Evolutionary conservation across 1,140 invertebrate species (phyloP).

Genomic region (Sycobia sp.): DNA sequence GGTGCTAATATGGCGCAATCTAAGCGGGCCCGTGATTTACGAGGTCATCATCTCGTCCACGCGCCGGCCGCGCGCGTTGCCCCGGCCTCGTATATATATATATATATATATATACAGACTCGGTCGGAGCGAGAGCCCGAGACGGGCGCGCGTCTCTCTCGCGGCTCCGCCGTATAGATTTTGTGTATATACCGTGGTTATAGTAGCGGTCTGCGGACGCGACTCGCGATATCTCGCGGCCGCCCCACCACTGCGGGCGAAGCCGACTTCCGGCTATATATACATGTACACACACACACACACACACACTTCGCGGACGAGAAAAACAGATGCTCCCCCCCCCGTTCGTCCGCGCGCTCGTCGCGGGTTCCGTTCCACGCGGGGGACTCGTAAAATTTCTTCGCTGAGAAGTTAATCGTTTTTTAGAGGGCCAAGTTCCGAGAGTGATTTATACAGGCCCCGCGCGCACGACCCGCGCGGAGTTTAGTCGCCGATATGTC

Average conservation of each 20-base stretch:
- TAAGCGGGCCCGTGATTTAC: slow-evolving; percentile 54
- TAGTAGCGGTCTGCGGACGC: too few relatives aligned
- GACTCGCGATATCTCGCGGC: not conserved
- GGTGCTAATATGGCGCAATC: slow-evolving; percentile 55
- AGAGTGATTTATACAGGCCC: slow-evolving; percentile 27
- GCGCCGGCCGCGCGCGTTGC: slow-evolving; percentile 41
- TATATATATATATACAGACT: too few relatives aligned
- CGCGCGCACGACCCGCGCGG: too few relatives aligned
- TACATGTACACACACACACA: too few relatives aligned
- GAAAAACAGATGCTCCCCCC: slow-evolving; percentile 31
- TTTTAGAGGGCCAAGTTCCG: slow-evolving; percentile 25
- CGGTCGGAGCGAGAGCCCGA: too few relatives aligned
- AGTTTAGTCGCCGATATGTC: too few relatives aligned
- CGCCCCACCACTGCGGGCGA: not conserved
- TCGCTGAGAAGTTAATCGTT: slow-evolving; percentile 31
- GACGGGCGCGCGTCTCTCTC: too few relatives aligned
- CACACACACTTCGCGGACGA: too few relatives aligned
- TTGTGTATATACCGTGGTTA: too few relatives aligned
- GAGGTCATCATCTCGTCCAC: slow-evolving; percentile 54
- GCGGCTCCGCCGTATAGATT: too few relatives aligned
- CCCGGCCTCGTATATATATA: slow-evolving; percentile 21
- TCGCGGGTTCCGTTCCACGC: too few relatives aligned
- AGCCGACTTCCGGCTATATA: slow-evolving; percentile 21
- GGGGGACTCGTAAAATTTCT: slow-evolving; percentile 32
- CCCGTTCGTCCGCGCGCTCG: slow-evolving; percentile 6